Base-by-base conservation (phyloP, 2,888 invertebrate species). In the Bedellia somnulentella region DNA sequence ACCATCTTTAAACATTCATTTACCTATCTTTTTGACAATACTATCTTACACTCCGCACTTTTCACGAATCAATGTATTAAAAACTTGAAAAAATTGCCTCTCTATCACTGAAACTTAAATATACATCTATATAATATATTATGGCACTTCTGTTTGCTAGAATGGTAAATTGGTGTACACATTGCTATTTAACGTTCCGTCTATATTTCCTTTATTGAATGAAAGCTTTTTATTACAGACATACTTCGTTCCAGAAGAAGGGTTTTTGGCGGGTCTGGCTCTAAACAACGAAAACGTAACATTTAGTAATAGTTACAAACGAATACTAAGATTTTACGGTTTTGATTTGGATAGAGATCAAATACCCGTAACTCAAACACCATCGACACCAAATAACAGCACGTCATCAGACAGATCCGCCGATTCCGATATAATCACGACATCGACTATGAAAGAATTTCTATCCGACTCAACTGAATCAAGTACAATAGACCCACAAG, bases 171-270 rank as follows among this genome's bases (percentile, higher is more conserved):
- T n/a, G n/a, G n/a, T n/a, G n/a, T n/a, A n/a, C n/a, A n/a, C n/a
- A n/a, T n/a, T n/a, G n/a, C n/a, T n/a, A n/a, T n/a, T 18, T 18
- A 9, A 6, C 5, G 18, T 28, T 17, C 3, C 18, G 11, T 28
- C 13, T 17, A 9, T 17, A 18, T 11, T 28, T 10, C 10, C 4
- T 9, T 18, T 27, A 27, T 21, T n/a, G n/a, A 21, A 6, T 30
- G 24, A 9, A 15, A 12, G 15, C 24, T 24, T 30, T n/a, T 24
- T 24, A 6, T 71, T 68, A 35, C 75, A 87, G 91, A 90, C 87
- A 29, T 91, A 91, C 52, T 87, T 91, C 46, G 86, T 89, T 35
- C 86, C 87, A 11, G 83, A 85, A 45, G 89, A 91, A 49, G 90
- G 90, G 22, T 90, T 90, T 38, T 70, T 91, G 2, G 88, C 88